Evolutionary conservation across 2,888 invertebrate species (phyloP), one percentile per base, ranked within the genome.

Genomic region (Drosophila putrida): DNA sequence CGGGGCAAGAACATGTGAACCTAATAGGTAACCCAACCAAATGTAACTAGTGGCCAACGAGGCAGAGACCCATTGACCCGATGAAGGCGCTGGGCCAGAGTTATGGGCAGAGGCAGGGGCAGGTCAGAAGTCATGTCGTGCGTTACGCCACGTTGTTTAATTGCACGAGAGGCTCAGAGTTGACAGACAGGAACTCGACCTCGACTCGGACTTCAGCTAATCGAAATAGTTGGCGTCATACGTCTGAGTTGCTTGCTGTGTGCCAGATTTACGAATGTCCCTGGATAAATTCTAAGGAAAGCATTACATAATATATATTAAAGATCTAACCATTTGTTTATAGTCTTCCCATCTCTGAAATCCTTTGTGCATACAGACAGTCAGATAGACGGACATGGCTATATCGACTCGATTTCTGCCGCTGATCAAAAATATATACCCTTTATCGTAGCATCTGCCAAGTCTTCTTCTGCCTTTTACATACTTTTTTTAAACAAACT

Each of bases 71-170:
- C 68, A 75, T 63, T 78, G 75, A 75, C 75, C 74, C 68, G 72
- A 44, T 41, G 54, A 49, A 41, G 64, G 27, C 35, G n/a, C 20
- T 35, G 41, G 43, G 36, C 13, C 35, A 36, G 35, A 53, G 36
- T 15, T 15, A 50, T 10, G 44, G 62, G 13, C 41, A 50, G 70
- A 49, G 6, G 6, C 36, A 55, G 71, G 43, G 57, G 44, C 62
- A 54, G 38, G 44, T 35, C 73, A 72, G 80, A 71, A 77, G 84
- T 81, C 90, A 80, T 90, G 91, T 79, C 74, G 90, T 71, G 90
- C 79, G 74, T 78, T 83, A 82, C 82, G 72, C 79, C 82, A 74
- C 69, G 57, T 47, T 60, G 60, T 27, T 67, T 82, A 89, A 88
- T 90, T 89, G 88, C 90, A 85, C 85, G 87, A 71, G 39, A 74